A percentile compares a stretch with the other conserved stretches of the same genome.
These are phyloP conservation scores for Eumeta japonica DNA, from an alignment of 1,140 invertebrate genomes.

Conservation along the genomic window DNA sequence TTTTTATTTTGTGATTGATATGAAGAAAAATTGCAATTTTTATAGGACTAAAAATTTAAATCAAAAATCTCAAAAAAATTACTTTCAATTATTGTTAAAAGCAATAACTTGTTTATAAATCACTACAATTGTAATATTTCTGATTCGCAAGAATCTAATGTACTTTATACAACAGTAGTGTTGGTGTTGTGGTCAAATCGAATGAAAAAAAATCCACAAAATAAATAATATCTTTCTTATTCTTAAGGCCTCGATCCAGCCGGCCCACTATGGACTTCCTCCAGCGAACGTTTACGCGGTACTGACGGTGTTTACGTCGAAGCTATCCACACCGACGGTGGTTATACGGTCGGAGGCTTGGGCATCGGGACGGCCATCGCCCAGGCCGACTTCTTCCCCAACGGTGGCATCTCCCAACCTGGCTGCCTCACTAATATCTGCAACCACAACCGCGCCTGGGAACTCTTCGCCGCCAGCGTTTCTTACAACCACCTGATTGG, in stretches of 20 bases:
- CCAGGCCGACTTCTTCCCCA: slow-evolving; percentile 78
- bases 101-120: no score
- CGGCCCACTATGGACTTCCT: slow-evolving; percentile 57
- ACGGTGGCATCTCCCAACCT: slow-evolving; percentile 63
- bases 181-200: no score
- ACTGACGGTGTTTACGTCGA: slow-evolving; percentile 62
- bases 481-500: slow-evolving; percentile 27
- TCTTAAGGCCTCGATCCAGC: slow-evolving; percentile 69
- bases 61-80: no score
- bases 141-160: no score
- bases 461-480: slow-evolving; percentile 58
- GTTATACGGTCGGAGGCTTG: slow-evolving; percentile 60
- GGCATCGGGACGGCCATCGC: slow-evolving; percentile 51
- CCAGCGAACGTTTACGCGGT: slow-evolving; percentile 43
- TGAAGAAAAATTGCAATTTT: no score
- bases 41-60: no score
- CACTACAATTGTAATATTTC: no score
- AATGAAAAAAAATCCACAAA: no score
- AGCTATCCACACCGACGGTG: slow-evolving; percentile 70
- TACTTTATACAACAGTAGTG: no score
- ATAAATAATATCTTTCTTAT: no score
- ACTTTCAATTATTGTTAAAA: no score
- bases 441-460: slow-evolving; percentile 63
- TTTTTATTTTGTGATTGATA: no score
- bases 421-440: slow-evolving; percentile 58